Percentiles rank a stretch among this genome's conserved stretches.
Evolutionary conservation across 1,140 invertebrate species (phyloP).

Genomic region (Ptiloglossa arizonensis): DNA sequence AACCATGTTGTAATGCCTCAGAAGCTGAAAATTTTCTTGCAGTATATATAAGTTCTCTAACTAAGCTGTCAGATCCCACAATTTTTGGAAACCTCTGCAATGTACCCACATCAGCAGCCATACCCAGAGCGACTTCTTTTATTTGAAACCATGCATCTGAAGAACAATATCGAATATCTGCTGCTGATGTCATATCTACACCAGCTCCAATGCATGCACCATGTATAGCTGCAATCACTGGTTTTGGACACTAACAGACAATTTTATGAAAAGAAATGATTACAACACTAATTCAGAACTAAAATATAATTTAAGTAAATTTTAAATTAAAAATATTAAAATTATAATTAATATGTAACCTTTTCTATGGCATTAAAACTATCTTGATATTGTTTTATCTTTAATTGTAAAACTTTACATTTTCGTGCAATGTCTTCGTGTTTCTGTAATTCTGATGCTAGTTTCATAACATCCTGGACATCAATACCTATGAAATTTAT

Average conservation of each 20-base stretch:
- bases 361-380: slow-evolving; percentile 90
- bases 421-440: slow-evolving; percentile 91
- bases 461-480: slow-evolving; percentile 84
- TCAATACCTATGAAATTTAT: slow-evolving; percentile 85
- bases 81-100: slow-evolving; percentile 97
- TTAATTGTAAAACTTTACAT: slow-evolving; percentile 85
- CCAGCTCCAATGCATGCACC: slow-evolving; percentile 95
- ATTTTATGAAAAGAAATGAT: slow-evolving; percentile 26
- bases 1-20: slow-evolving; percentile 90
- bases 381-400: slow-evolving; percentile 89
- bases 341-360: slow-evolving; percentile 75
- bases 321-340: neutral
- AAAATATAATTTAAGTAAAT: neutral
- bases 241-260: slow-evolving; percentile 88
- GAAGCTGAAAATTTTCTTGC: slow-evolving; percentile 90
- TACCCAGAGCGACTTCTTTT: slow-evolving; percentile 92
- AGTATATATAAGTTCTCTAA: slow-evolving; percentile 93
- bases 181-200: slow-evolving; percentile 91
- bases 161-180: slow-evolving; percentile 96
- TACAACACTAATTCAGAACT: too few relatives aligned
- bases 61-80: slow-evolving; percentile 93
- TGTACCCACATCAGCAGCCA: slow-evolving; percentile 97
- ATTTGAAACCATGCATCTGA: slow-evolving; percentile 96
- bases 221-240: slow-evolving; percentile 94
- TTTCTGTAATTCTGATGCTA: slow-evolving; percentile 84